Percentiles rank a stretch among this genome's conserved stretches.
Evolutionary conservation across 2,113 vertebrate species (phyloP).

Genomic region (Bucco capensis): DNA sequence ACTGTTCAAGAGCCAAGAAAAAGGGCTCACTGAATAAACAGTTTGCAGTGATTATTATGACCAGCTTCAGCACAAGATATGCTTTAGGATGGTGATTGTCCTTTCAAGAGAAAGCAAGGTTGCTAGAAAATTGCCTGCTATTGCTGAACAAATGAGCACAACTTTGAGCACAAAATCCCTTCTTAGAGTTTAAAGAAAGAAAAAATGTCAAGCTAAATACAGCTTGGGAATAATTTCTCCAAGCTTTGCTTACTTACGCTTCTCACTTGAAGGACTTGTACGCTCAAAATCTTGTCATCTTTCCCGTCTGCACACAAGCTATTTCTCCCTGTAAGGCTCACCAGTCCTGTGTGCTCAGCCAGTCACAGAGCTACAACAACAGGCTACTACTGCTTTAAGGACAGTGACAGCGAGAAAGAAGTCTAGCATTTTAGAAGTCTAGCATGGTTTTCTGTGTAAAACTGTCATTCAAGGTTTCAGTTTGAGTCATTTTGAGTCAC

Average conservation of each 20-base stretch:
- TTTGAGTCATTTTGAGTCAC: neutral
- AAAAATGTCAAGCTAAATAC: neutral
- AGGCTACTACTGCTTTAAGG: neutral
- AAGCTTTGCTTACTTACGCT: neutral
- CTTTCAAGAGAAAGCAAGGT: neutral
- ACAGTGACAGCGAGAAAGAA: neutral
- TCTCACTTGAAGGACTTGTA: neutral
- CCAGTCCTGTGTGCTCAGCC: neutral
- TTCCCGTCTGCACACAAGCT: neutral
- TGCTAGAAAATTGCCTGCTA: neutral
- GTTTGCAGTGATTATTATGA: neutral
- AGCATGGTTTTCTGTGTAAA: neutral
- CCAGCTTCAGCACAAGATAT: neutral
- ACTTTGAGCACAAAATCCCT: neutral
- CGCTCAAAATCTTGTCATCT: neutral
- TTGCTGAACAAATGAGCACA: neutral
- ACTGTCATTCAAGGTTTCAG: neutral
- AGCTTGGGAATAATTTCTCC: neutral
- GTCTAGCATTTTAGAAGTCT: neutral
- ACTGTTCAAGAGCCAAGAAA: neutral
- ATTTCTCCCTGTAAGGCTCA: neutral
- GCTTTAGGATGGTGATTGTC: neutral
- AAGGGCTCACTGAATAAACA: neutral
- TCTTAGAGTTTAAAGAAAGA: neutral
- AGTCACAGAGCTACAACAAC: neutral